phyloP scores from a whole-genome alignment of 2,113 vertebrate species.

The Plestiodon gilberti region DNA sequence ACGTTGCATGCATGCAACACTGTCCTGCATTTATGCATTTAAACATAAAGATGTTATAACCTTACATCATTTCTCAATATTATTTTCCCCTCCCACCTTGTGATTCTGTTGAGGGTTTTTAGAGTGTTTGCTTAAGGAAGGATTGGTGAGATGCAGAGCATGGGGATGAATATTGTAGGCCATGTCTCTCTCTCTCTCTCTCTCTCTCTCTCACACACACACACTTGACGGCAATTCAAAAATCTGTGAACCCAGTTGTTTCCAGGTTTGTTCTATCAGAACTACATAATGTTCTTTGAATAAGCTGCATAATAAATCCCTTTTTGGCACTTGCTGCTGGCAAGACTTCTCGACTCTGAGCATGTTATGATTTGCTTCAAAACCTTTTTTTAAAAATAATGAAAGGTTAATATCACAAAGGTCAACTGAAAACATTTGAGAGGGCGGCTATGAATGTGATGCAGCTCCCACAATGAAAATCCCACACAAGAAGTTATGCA shows the following conservation, averaged over 20 bases:
- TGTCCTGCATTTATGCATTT: neutral
- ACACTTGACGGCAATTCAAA: neutral
- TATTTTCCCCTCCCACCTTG: too few species aligned
- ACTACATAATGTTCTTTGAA: conserved; percentile 44
- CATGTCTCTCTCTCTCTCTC: too few species aligned
- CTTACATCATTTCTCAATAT: too few species aligned
- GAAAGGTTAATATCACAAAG: conserved; percentile 57
- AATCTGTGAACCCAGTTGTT: conserved; percentile 14
- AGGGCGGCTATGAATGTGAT: conserved; percentile 54
- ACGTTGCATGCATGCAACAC: neutral
- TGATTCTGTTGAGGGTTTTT: too few species aligned
- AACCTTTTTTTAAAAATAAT: neutral
- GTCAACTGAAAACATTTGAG: conserved; percentile 66
- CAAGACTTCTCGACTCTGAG: conserved; percentile 47
- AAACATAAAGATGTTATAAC: too few species aligned
- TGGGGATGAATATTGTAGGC: too few species aligned
- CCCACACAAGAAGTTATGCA: conserved; percentile 60
- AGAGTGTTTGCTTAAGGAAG: too few species aligned
- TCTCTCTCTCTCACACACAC: neutral
- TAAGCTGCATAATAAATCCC: conserved; percentile 20
- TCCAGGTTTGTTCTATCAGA: conserved; percentile 35
- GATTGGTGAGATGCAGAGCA: too few species aligned
- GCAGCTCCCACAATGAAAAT: conserved; percentile 57
- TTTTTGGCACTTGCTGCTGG: conserved; percentile 58
- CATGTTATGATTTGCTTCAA: conserved; percentile 40